Conservation (phyloP, 2,888 invertebrate genomes). For the Conchocele bisecta region DNA sequence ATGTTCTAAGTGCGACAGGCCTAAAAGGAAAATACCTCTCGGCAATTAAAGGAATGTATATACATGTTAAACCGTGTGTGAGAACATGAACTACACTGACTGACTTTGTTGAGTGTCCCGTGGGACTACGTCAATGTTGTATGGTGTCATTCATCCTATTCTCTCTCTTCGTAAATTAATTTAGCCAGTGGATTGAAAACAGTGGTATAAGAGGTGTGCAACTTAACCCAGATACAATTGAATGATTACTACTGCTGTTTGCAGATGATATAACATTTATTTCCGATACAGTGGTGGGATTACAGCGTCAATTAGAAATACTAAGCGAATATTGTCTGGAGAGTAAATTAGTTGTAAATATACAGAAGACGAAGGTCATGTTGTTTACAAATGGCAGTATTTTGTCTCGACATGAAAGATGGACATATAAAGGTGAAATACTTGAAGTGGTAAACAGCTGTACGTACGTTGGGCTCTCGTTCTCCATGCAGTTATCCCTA, state of each 20-base stretch:
- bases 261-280: slow-evolving; percentile 44
- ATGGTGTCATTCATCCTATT: slow-evolving; percentile 24
- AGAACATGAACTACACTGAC: neutral
- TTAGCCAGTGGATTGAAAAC: neutral
- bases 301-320: slow-evolving; percentile 34
- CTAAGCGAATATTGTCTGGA: slow-evolving; percentile 32
- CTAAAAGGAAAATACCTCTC: neutral
- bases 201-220: slow-evolving; percentile 18
- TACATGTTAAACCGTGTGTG: slow-evolving; percentile 15
- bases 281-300: slow-evolving; percentile 33
- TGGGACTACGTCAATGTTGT: slow-evolving; percentile 28
- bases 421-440: slow-evolving; percentile 15
- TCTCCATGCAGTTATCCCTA: slow-evolving; percentile 4
- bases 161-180: slow-evolving; percentile 22
- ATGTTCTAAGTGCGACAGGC: neutral
- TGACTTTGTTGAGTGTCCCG: slow-evolving; percentile 16
- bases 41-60: slow-evolving; percentile 12
- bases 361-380: slow-evolving; percentile 33
- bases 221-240: slow-evolving; percentile 13
- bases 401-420: slow-evolving; percentile 31
- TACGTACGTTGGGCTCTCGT: slow-evolving; percentile 27
- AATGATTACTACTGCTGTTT: slow-evolving; percentile 37
- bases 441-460: slow-evolving; percentile 23
- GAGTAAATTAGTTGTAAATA: slow-evolving; percentile 24
- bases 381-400: slow-evolving; percentile 38